These are phyloP conservation scores for Drosophila siamana DNA, from an alignment of 2,888 invertebrate species.

Conservation along the genomic window DNA sequence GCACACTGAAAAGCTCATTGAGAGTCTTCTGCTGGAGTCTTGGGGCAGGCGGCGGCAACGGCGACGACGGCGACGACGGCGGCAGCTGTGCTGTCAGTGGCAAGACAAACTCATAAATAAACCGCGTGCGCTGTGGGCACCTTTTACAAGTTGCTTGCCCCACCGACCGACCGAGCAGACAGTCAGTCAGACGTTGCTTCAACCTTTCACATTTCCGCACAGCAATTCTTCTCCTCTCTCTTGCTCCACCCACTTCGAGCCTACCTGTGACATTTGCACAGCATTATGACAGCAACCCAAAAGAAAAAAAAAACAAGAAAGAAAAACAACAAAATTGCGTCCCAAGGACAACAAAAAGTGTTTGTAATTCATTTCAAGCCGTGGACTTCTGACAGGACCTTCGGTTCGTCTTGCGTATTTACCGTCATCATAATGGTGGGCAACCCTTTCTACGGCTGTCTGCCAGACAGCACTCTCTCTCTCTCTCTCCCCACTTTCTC, in stretches of 20 bases:
- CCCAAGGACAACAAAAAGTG: slow-evolving; percentile 57
- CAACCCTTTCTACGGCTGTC: slow-evolving; percentile 63
- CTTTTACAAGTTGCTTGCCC: slow-evolving; percentile 52
- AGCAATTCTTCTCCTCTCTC: slow-evolving; percentile 19
- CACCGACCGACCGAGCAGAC: too few relatives aligned
- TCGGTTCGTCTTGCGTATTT: slow-evolving; percentile 26
- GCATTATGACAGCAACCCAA: slow-evolving; percentile 33
- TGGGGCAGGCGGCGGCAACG: slow-evolving; percentile 16
- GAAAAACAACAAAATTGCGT: too few relatives aligned
- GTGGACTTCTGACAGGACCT: slow-evolving; percentile 48
- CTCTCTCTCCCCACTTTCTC: background rate
- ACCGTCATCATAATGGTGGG: slow-evolving; percentile 53
- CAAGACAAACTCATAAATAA: slow-evolving; percentile 76
- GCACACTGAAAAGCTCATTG: slow-evolving; percentile 44
- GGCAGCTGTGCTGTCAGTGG: slow-evolving; percentile 51
- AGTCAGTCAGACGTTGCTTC: slow-evolving; percentile 4
- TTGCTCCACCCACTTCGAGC: background rate
- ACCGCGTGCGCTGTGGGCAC: slow-evolving; percentile 61
- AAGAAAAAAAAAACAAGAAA: too few relatives aligned
- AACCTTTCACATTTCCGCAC: slow-evolving; percentile 66
- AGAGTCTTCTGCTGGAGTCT: slow-evolving; percentile 14
- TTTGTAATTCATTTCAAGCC: slow-evolving; percentile 79
- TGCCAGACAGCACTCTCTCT: slow-evolving; percentile 47
- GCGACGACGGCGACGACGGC: slow-evolving; percentile 16
- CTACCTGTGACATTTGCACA: slow-evolving; percentile 53